Base-by-base conservation (phyloP, 2,888 invertebrate species). In the Tinea trinotella region DNA sequence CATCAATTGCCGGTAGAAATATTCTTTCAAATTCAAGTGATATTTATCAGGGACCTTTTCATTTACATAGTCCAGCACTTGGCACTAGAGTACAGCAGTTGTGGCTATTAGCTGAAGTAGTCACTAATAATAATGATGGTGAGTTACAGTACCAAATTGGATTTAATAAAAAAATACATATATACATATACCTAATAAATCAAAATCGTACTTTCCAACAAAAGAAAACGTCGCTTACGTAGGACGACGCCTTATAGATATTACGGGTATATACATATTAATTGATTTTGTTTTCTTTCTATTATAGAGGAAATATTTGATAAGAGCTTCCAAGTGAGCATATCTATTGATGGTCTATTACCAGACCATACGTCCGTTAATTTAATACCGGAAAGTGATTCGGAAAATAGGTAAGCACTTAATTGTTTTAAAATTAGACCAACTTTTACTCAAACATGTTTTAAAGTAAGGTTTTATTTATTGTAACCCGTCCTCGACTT, bases 41-140 rank as follows among this genome's bases (percentile, higher is more conserved):
- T 44, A 88, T 93, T 65, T 91, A 90, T 54, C 89, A 89, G 7
- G 94, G 97, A 0, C 97, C 97, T 2, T 98, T 94, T 74, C 90
- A 91, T 55, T 89, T 98, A 87, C 91, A 92, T 68, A 95, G 95
- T 49, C 96, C 96, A 0, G 85, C 92, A 15, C 87, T 98, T 71
- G 93, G 95, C 24, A 93, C 95, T 0, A 95, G 97, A 62, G 93
- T 93, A 55, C 97, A 98, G 71, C 97, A 98, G 68, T 76, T 98
- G 56, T 98, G 98, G 98, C 87, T 98, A 0, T 92, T 95, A 58
- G 95, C 95, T 0, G 93, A 94, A 71, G 87, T 97, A 65, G 85
- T 92, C 30, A 96, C 96, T 3, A 91, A 92, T 62, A 94, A 94
- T 76, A 91, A 90, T 60, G 95, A 96, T 67, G 95, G 96, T 95